Evolutionary conservation across 2,113 vertebrate genomes (phyloP), one percentile per base, ranked within the genome.

Genomic region (Pholis gunnellus): DNA sequence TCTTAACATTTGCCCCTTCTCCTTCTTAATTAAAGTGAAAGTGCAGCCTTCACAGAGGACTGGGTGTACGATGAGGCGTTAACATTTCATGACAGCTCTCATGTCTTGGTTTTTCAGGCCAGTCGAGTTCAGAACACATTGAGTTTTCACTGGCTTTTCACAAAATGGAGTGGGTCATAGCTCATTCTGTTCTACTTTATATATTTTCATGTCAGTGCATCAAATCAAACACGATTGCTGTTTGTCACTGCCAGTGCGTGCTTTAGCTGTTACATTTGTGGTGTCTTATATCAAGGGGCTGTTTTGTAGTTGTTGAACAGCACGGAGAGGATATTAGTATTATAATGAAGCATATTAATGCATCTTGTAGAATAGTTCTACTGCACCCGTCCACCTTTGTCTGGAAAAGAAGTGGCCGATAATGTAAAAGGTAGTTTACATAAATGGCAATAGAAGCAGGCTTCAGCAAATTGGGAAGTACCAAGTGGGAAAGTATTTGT

Each of bases 1-100:
- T 78, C n/a, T 59, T 66, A 42, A 70, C 9, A 56, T 81, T 63
- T 78, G 61, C 71, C 74, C 48, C 18, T 60, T 75, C 36, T 70
- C 31, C 72, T 17, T 76, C n/a, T 80, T 56, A 56, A 27, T 80
- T 56, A 56, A 27, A 72, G 76, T 88, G 14, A 48, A 36, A 77
- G 64, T 48, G 82, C 71, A 75, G 68, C 50, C 22, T 9, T 2
- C 29, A 46, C 13, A 31, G 59, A 56, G 67, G 48, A 48, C 48
- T 68, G 22, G 6, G 29, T 76, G 67, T 44, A 46, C 60, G 67
- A 54, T 44, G 59, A 67, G 14, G n/a, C 20, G 59, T 86, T 85
- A 69, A 44, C 67, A 57, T 78, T 82, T 63, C 22, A 71, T 68
- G 50, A 46, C 57, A 63, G 60, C 60, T 48, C 61, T 81, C 59